Percentiles rank a stretch among this genome's conserved stretches.
phyloP scores from a whole-genome alignment of 2,888 invertebrate species.

The Leptothorax acervorum region DNA sequence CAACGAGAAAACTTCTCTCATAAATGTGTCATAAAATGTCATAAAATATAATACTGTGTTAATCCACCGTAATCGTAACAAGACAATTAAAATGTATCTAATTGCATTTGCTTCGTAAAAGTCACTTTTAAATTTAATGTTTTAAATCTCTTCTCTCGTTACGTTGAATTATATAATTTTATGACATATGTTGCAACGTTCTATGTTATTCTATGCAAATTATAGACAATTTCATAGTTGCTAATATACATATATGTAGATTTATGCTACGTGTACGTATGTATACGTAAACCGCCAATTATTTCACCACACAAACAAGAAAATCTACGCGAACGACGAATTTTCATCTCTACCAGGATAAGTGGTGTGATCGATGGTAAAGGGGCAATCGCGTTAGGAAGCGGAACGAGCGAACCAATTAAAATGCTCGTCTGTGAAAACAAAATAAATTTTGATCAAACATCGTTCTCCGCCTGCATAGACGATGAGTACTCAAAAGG shows the following conservation, averaged over 20 bases:
- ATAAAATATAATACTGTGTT: neutral
- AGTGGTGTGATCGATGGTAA: conserved; percentile 16
- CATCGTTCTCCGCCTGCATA: neutral
- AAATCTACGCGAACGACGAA: neutral
- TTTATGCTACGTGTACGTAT: neutral
- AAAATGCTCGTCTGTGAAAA: conserved; percentile 17
- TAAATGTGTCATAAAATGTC: neutral
- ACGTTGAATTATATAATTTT: neutral
- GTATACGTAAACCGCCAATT: neutral
- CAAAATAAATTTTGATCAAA: conserved; percentile 46
- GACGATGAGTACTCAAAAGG: conserved; percentile 20
- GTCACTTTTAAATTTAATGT: neutral
- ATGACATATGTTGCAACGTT: neutral
- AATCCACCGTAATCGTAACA: neutral
- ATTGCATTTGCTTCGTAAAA: neutral
- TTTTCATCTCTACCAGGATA: conserved; percentile 8
- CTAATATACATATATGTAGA: neutral
- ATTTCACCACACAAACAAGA: neutral
- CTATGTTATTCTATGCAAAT: neutral
- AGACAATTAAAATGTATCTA: neutral
- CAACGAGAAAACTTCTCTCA: neutral
- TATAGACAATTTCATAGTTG: neutral
- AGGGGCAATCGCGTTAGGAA: conserved; percentile 13
- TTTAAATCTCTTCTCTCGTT: too few relatives aligned
- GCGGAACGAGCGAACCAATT: conserved; percentile 32